A percentile compares a stretch with the other conserved stretches of the same genome.
Evolutionary conservation across 2,888 invertebrate species (phyloP).

Genomic region (Epirrhoe alternata): DNA sequence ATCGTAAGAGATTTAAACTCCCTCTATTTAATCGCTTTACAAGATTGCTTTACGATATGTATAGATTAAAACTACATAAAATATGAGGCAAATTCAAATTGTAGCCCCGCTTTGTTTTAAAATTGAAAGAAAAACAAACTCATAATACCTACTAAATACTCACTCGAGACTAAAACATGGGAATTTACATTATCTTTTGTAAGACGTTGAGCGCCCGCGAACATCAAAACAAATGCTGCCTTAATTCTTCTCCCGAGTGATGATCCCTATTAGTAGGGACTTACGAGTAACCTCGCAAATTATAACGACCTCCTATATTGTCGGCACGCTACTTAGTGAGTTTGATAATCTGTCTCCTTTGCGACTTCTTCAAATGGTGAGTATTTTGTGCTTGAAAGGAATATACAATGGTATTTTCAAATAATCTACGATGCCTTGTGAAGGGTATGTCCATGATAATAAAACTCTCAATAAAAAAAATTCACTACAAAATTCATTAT

Average conservation of each 20-base stretch:
- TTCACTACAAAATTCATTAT: not conserved
- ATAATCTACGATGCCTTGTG: too few species aligned
- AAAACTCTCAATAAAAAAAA: not conserved
- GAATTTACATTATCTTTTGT: constrained; percentile 57
- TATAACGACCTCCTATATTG: constrained; percentile 70
- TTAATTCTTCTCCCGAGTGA: constrained; percentile 77
- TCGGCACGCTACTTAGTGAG: constrained; percentile 68
- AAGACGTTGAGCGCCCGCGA: constrained; percentile 59
- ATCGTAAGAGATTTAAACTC: constrained; percentile 55
- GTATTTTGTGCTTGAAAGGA: constrained; percentile 38
- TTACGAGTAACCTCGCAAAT: constrained; percentile 82
- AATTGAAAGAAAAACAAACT: constrained; percentile 22
- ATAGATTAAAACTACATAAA: not conserved
- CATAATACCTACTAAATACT: constrained; percentile 39
- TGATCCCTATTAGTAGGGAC: constrained; percentile 83
- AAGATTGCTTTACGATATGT: constrained; percentile 36
- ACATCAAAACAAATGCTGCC: constrained; percentile 81
- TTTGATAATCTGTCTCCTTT: constrained; percentile 76
- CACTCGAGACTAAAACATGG: constrained; percentile 48
- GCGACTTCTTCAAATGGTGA: constrained; percentile 46
- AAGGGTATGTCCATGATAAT: too few species aligned
- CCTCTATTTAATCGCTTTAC: constrained; percentile 40
- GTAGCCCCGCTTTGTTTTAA: not conserved
- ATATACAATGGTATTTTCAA: constrained; percentile 15
- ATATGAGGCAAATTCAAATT: not conserved